Evolutionary conservation across 1,140 invertebrate species (phyloP).

Genomic region (Myzus persicae): DNA sequence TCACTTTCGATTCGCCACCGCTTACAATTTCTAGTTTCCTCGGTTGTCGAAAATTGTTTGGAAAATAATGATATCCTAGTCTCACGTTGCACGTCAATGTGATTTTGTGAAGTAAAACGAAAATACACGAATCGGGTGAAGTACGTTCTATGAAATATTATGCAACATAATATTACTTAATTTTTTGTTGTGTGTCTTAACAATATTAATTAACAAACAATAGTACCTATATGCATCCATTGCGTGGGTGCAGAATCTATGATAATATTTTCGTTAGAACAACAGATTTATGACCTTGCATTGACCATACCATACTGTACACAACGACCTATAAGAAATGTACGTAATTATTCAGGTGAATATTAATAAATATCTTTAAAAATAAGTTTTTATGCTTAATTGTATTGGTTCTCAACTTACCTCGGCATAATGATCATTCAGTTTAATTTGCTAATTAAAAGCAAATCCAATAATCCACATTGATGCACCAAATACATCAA

Average conservation of each 20-base stretch:
- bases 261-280: no score
- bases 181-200: no score
- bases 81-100: not conserved
- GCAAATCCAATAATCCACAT: not conserved
- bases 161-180: no score
- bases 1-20: not conserved
- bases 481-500: not conserved
- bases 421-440: not conserved
- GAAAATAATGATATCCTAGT: not conserved
- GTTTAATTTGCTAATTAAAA: not conserved
- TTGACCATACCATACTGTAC: not conserved
- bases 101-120: not conserved
- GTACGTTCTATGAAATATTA: no score
- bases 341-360: not conserved
- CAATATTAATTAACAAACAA: no score
- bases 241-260: no score
- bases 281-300: not conserved
- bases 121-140: not conserved
- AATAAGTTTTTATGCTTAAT: not conserved
- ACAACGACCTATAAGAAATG: not conserved
- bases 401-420: not conserved
- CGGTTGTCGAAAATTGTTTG: not conserved
- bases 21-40: not conserved
- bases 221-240: no score
- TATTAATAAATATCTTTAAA: not conserved